Percentiles rank a stretch among this genome's conserved stretches.
These are phyloP conservation scores for Scopus umbretta DNA, from an alignment of 2,113 vertebrate species.

Conservation along the genomic window DNA sequence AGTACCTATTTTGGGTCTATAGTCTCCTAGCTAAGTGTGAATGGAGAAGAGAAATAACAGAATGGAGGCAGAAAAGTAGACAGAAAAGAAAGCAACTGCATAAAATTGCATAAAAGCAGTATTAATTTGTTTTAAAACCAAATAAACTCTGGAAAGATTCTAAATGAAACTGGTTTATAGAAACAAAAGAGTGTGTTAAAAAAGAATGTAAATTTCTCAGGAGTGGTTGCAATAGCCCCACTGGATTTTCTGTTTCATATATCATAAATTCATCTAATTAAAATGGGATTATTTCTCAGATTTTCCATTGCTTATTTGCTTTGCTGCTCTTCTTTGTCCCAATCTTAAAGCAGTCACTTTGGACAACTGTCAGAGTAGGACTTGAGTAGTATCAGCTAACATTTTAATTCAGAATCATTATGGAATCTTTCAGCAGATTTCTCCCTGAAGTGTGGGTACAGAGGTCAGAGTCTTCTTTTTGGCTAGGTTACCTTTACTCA, in stretches of 20 bases:
- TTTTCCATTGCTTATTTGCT: slow-evolving; percentile 11
- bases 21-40: not conserved
- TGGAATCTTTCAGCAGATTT: not conserved
- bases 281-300: slow-evolving; percentile 13
- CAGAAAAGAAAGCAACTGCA: too few relatives aligned
- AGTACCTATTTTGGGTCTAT: not conserved
- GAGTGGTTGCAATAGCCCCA: not conserved
- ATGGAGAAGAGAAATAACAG: not conserved
- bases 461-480: not conserved
- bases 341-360: not conserved
- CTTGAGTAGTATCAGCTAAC: not conserved
- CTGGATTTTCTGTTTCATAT: slow-evolving; percentile 41
- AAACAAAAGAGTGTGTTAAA: not conserved
- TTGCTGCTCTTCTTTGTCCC: not conserved
- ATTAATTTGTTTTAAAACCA: not conserved
- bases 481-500: not conserved
- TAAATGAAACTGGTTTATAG: not conserved
- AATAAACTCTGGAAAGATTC: not conserved
- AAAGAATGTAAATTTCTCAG: not conserved
- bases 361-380: not conserved
- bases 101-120: too few relatives aligned
- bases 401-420: slow-evolving; percentile 10
- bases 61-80: not conserved
- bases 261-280: slow-evolving; percentile 24
- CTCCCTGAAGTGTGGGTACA: not conserved